Evolutionary conservation across 2,888 invertebrate genomes (phyloP), one percentile per base, ranked within the genome.

Genomic region (Uloborus plumipes): DNA sequence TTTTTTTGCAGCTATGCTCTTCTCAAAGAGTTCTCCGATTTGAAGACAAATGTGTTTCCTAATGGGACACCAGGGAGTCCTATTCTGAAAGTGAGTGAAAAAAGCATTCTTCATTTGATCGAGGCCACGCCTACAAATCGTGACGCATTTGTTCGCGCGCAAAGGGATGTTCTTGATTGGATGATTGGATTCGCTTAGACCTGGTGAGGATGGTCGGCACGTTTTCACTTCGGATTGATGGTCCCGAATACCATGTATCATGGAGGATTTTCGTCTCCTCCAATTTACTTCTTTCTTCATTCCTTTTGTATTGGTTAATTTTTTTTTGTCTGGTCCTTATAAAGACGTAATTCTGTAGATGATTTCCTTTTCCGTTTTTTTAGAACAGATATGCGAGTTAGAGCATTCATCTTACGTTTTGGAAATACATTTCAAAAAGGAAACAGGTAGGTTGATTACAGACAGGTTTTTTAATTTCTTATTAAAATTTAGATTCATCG

Each of bases 41-140:
- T 64, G 64, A 74, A 73, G 74, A 80, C 80, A 80, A 80, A 80
- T 80, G 74, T 53, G 74, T 65, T 74, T 74, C 62, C 58, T 80
- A 80, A 80, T 80, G 74, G 80, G 62, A 64, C 74, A 39, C 62
- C 15, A 31, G 80, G 80, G 80, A 80, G 26, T 55, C 74, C 50
- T 55, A 31, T 55, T 61, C 50, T 80, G 74, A 61, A 64, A 62
- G 20, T 53, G 39, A 59, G 73, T 70, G 80, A 74, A 80, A 69
- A 80, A 73, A 64, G 64, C 80, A 80, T 80, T 70, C 69, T 69
- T 80, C 73, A 74, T 64, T 80, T 69, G 67, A 72, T 69, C 58
- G 26, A 58, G 50, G 49, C 55, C 74, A 62, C 74, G 73, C 69
- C 80, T 49, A 62, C 69, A 61, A 73, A 70, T 74, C 69, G 80